Conservation (phyloP, 2,113 vertebrate species). For the Brienomyrus brachyistius region DNA sequence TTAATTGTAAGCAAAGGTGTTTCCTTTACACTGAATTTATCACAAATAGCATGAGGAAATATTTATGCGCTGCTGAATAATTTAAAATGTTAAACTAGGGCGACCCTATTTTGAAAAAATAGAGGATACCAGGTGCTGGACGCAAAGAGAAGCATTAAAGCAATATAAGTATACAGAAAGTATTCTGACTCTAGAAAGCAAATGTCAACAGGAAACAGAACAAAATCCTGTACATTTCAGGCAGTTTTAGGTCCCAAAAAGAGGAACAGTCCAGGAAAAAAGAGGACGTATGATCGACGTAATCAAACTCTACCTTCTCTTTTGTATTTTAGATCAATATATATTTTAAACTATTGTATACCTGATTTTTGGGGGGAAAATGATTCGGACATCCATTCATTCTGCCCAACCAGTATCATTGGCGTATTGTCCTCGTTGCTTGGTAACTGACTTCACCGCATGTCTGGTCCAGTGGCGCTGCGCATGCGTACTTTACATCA, state of each 20-base stretch:
- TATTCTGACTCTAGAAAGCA: background rate
- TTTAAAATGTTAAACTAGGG: background rate
- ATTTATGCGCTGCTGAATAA: background rate
- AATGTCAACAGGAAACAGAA: background rate
- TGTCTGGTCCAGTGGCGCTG: background rate
- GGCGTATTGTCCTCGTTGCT: background rate
- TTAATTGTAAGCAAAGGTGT: background rate
- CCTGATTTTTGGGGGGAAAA: background rate
- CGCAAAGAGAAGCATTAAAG: background rate
- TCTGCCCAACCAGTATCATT: background rate
- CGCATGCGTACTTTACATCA: background rate
- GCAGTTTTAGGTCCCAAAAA: background rate
- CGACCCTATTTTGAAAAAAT: background rate
- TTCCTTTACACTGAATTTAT: background rate
- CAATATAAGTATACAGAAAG: background rate
- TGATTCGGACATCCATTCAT: background rate
- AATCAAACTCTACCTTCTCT: background rate
- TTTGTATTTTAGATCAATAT: background rate
- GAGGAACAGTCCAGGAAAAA: background rate
- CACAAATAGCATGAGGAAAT: background rate
- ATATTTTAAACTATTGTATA: background rate
- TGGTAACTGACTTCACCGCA: background rate
- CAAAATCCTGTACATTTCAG: background rate
- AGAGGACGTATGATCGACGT: background rate
- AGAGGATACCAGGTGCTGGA: background rate